Conservation (phyloP, 2,888 invertebrate genomes). For the Parascotia fuliginaria region DNA sequence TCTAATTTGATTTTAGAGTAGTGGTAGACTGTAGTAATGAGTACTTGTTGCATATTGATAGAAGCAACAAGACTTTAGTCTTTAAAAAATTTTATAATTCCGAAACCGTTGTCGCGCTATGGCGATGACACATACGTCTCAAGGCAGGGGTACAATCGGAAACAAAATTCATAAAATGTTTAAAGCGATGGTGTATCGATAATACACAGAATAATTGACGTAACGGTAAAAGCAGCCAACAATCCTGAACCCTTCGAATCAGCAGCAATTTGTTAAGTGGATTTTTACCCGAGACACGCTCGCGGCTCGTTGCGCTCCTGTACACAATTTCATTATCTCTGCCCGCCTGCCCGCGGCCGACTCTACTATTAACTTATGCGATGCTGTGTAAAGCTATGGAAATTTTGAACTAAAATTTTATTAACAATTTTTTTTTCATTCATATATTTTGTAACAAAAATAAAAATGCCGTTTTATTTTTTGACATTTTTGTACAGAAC, state of each 20-base stretch:
- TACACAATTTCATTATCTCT: constrained; percentile 86
- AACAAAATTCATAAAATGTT: constrained; percentile 47
- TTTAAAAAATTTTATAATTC: too few relatives aligned
- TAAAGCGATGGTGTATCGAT: constrained; percentile 73
- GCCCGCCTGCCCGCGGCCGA: constrained; percentile 73
- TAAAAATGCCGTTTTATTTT: too few relatives aligned
- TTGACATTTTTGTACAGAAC: too few relatives aligned
- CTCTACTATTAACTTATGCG: constrained; percentile 80
- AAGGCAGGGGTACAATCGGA: constrained; percentile 28
- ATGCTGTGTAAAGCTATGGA: constrained; percentile 73
- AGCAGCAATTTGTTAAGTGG: constrained; percentile 87
- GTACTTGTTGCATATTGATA: too few relatives aligned
- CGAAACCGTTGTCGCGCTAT: too few relatives aligned
- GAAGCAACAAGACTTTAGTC: too few relatives aligned
- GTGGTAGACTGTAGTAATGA: too few relatives aligned
- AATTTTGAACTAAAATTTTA: constrained; percentile 38
- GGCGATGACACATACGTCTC: constrained; percentile 3
- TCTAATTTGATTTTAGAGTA: too few relatives aligned
- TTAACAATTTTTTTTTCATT: not conserved
- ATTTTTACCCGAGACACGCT: constrained; percentile 86
- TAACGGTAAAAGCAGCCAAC: constrained; percentile 82
- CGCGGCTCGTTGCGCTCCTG: constrained; percentile 84
- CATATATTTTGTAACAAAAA: not conserved
- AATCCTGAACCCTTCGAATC: constrained; percentile 85
- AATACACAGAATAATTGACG: constrained; percentile 79